These are phyloP conservation scores for Dicrostonyx torquatus DNA, from an alignment of 2,797 vertebrate genomes.

Conservation along the genomic window DNA sequence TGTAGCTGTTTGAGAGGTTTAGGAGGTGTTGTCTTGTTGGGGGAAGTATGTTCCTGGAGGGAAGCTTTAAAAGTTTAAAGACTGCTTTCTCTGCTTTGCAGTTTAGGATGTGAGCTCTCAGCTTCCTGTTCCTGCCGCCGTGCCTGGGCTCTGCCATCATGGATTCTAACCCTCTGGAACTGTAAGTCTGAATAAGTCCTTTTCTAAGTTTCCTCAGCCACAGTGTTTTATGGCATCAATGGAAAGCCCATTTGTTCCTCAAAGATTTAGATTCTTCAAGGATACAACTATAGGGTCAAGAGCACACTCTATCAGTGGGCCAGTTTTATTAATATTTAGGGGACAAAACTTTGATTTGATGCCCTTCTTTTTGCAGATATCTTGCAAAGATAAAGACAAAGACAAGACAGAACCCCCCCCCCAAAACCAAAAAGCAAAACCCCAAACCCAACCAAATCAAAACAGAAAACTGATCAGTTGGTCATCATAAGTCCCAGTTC, in stretches of 20 bases:
- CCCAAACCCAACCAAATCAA: background rate
- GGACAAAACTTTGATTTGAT: background rate
- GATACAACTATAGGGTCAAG: background rate
- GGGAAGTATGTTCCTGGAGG: background rate
- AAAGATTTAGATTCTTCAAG: background rate
- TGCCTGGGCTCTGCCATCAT: background rate
- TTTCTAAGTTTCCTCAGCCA: background rate
- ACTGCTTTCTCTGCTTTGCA: background rate
- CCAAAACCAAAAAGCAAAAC: background rate
- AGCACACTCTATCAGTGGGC: background rate
- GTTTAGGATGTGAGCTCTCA: background rate
- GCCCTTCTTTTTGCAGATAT: background rate
- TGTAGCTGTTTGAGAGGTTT: background rate
- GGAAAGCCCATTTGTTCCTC: background rate
- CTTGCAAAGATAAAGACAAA: background rate
- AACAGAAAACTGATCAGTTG: background rate
- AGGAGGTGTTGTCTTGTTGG: background rate
- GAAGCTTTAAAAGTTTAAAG: background rate
- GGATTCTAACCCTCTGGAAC: background rate
- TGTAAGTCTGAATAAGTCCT: background rate
- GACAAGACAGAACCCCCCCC: background rate
- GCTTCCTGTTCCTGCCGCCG: background rate
- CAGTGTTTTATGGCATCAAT: background rate
- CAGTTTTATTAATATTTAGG: background rate
- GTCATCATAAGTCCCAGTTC: background rate